Percentiles rank a stretch among this genome's conserved stretches.
Evolutionary conservation across 2,113 vertebrate genomes (phyloP).

Genomic region (Notechis scutatus): DNA sequence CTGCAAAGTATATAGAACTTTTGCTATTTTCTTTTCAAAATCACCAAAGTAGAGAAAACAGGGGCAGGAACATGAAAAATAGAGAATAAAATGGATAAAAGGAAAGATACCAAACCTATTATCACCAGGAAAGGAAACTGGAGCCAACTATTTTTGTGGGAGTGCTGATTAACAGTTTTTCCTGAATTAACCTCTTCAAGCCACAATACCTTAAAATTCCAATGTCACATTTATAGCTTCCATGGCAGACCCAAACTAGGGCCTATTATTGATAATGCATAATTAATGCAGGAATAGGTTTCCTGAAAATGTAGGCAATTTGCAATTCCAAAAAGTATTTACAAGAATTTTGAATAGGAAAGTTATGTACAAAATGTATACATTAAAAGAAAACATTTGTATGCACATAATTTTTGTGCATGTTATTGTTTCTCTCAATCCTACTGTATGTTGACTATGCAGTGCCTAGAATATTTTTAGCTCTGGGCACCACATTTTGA

Average conservation of each 20-base stretch:
- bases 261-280: neutral
- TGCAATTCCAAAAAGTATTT: neutral
- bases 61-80: neutral
- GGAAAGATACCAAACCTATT: neutral
- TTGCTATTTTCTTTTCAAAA: neutral
- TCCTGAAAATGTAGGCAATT: neutral
- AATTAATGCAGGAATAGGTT: neutral
- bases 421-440: neutral
- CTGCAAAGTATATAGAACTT: neutral
- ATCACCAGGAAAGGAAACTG: neutral
- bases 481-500: neutral
- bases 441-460: neutral
- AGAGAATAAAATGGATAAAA: neutral
- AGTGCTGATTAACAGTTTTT: neutral
- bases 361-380: neutral
- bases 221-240: neutral
- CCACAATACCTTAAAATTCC: neutral
- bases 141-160: neutral
- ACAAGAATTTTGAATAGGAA: neutral
- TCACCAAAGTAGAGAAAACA: conserved; percentile 17
- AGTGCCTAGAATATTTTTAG: neutral
- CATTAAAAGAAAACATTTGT: neutral
- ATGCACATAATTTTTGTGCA: neutral
- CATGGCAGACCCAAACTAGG: neutral
- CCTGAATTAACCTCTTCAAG: neutral